phyloP scores from a whole-genome alignment of 2,113 vertebrate genomes.

The Silurus asotus region DNA sequence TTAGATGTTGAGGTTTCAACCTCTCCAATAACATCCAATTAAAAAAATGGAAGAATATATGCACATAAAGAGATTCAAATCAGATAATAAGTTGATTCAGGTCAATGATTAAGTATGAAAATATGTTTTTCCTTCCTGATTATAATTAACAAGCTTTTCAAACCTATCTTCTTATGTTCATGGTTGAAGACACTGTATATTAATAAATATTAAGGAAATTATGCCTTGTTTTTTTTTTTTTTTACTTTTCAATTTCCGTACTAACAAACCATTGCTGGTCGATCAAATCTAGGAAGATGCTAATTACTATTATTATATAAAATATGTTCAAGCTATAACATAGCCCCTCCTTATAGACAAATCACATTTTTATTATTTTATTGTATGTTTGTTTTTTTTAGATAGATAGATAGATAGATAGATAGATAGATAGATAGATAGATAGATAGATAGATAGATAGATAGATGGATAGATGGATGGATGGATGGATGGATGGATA shows the following conservation, averaged over 20 bases:
- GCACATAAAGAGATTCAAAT: constrained; percentile 22
- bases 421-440: too few relatives aligned
- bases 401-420: too few relatives aligned
- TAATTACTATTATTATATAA: neutral
- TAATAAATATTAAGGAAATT: constrained; percentile 75
- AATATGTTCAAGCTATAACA: neutral
- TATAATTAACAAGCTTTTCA: constrained; percentile 67
- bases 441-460: too few relatives aligned
- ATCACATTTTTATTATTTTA: neutral
- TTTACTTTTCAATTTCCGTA: neutral
- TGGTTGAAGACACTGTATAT: constrained; percentile 75
- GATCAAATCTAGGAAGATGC: neutral
- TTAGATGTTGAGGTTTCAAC: neutral
- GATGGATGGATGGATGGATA: too few relatives aligned
- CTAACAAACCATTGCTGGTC: neutral
- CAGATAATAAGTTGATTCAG: constrained; percentile 15
- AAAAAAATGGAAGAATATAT: neutral
- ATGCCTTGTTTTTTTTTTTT: neutral
- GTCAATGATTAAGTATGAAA: constrained; percentile 55
- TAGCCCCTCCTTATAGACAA: neutral
- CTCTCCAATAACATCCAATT: neutral
- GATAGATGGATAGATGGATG: too few relatives aligned
- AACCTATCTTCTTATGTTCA: constrained; percentile 68
- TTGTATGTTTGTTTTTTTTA: too few relatives aligned
- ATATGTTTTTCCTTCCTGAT: constrained; percentile 57